Conservation (phyloP, 2,797 vertebrate genomes). For the Pelobates cultripes region DNA sequence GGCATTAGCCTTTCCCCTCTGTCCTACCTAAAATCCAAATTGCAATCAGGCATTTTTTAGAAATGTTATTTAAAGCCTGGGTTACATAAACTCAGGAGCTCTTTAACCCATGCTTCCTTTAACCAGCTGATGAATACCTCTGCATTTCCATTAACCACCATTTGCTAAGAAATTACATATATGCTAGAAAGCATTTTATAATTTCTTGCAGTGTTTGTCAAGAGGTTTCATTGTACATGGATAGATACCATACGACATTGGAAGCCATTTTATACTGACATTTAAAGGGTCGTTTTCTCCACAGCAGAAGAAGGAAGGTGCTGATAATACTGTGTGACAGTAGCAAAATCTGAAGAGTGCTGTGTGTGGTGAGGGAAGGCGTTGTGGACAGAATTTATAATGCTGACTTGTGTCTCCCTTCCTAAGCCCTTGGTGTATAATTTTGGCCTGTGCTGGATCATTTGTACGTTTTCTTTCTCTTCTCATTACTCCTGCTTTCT, state of each 20-base stretch:
- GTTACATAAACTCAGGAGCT: too few relatives aligned
- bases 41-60: too few relatives aligned
- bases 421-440: background rate
- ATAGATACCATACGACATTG: background rate
- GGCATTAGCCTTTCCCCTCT: too few relatives aligned
- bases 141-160: too few relatives aligned
- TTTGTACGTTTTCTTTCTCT: slow-evolving; percentile 10
- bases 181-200: too few relatives aligned
- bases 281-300: background rate
- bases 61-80: too few relatives aligned
- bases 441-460: slow-evolving; percentile 34
- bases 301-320: background rate
- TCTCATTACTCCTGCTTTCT: slow-evolving; percentile 19
- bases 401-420: background rate
- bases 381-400: slow-evolving; percentile 18
- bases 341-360: background rate
- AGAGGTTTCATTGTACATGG: too few relatives aligned
- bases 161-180: too few relatives aligned
- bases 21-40: too few relatives aligned
- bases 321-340: background rate
- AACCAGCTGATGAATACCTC: too few relatives aligned
- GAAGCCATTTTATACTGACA: background rate
- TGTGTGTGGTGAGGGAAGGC: slow-evolving; percentile 7
- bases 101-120: too few relatives aligned
- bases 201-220: too few relatives aligned